phyloP scores from a whole-genome alignment of 2,113 vertebrate species.

The Antechinus flavipes region DNA sequence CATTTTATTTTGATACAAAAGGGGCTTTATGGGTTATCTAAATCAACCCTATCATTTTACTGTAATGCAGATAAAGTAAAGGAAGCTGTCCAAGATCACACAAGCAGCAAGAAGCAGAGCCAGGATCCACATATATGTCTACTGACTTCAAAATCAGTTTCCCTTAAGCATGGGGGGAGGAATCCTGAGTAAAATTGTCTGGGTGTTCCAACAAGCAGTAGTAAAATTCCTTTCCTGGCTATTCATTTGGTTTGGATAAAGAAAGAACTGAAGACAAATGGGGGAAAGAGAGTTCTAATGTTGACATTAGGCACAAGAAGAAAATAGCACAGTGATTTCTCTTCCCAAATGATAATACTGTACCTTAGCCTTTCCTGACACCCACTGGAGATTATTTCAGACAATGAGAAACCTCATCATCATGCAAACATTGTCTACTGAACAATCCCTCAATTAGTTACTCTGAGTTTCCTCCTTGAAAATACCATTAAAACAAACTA shows the following conservation, averaged over 20 bases:
- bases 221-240: background rate
- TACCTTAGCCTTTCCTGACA: background rate
- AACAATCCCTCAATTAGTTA: background rate
- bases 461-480: slow-evolving; percentile 20
- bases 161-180: background rate
- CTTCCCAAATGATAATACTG: background rate
- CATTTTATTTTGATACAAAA: background rate
- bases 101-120: background rate
- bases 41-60: background rate
- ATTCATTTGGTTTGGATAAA: slow-evolving; percentile 1
- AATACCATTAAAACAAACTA: background rate
- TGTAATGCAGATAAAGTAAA: background rate
- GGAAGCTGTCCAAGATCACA: background rate
- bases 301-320: background rate
- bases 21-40: background rate
- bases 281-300: background rate
- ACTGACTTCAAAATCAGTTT: background rate
- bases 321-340: background rate
- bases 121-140: background rate
- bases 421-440: background rate
- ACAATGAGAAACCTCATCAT: background rate
- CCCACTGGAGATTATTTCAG: background rate
- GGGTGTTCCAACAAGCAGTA: background rate
- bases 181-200: background rate
- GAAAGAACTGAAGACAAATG: slow-evolving; percentile 15